Evolutionary conservation across 1,140 invertebrate species (phyloP).

Genomic region (Drosophila tani): DNA sequence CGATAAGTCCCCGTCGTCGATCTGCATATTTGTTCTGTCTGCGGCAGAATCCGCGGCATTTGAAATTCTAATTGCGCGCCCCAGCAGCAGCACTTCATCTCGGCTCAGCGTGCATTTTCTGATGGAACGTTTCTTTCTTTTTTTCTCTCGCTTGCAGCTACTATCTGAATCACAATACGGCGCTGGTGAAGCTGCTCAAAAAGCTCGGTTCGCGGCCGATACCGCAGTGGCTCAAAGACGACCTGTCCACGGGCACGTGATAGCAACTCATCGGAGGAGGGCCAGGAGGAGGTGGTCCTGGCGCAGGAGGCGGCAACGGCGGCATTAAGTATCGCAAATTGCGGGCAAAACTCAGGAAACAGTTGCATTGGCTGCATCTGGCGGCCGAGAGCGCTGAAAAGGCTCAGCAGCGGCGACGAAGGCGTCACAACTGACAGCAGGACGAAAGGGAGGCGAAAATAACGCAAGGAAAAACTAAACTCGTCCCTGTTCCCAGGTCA

Average conservation of each 20-base stretch:
- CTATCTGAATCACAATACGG: constrained; percentile 96
- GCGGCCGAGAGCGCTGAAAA: constrained; percentile 19
- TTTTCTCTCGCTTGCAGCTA: constrained; percentile 86
- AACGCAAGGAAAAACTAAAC: constrained; percentile 1
- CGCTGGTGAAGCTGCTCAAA: constrained; percentile 95
- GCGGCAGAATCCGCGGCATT: constrained; percentile 19
- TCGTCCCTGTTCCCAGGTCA: background rate
- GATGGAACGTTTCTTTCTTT: constrained; percentile 16
- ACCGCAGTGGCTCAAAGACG: constrained; percentile 97
- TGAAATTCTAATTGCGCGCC: constrained; percentile 48
- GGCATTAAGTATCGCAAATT: constrained; percentile 77
- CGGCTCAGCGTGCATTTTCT: constrained; percentile 16
- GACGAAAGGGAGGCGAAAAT: constrained; percentile 7
- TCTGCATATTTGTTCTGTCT: constrained; percentile 38
- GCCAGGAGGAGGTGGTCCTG: constrained; percentile 12
- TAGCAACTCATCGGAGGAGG: constrained; percentile 62
- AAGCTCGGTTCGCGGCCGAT: constrained; percentile 92
- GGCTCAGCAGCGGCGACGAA: constrained; percentile 23
- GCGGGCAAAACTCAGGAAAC: constrained; percentile 82
- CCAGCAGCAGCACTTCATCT: background rate
- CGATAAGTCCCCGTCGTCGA: constrained; percentile 30
- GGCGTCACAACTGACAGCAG: constrained; percentile 47
- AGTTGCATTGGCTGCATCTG: constrained; percentile 74
- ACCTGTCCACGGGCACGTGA: constrained; percentile 87
- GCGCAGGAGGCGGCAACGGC: constrained; percentile 32